Base-by-base conservation (phyloP, 2,888 invertebrate genomes). In the Cosmopolites sordidus region DNA sequence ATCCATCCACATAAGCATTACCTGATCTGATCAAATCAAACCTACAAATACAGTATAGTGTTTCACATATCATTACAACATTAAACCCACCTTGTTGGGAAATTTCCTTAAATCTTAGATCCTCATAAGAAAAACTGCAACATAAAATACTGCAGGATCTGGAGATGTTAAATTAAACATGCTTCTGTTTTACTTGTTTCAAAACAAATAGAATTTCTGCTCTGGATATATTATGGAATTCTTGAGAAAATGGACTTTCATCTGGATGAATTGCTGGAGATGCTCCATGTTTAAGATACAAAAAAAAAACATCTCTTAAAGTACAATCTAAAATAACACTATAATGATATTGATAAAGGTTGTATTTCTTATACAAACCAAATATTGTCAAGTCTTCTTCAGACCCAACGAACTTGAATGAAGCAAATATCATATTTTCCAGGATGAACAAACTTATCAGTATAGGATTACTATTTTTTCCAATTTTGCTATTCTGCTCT, bases 201-300 rank as follows among this genome's bases (percentile, higher is more conserved):
- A 60, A 88, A 38, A 84, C 64, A 15, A 78, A 76, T 64, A 83
- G 78, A 44, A 83, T 73, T 53, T 78, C 74, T 5, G 73, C 68
- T 58, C 76, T 68, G 27, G 66, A 64, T 14, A 68, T 60, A 50
- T 72, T 68, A 40, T 66, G 66, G 56, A 73, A 72, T 43, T 62
- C 60, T 47, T 63, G 54, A 8, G 89, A 88, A 66, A 89, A 88
- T 42, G 82, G 79, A 40, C 89, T 86, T 56, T 87, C 87, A 67
- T 91, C 89, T 1, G 91, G 89, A 68, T 84, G 86, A 54, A 92
- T 83, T 2, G 92, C 84, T 16, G 93, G 92, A 65, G 87, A 86
- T 42, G 91, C 85, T 12, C 88, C 89, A 62, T 86, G 83, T 69
- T 92, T 92, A 49, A 93, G 72, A 67, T 86, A 82, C 63, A 86